These are phyloP conservation scores for Sebastes trivittatus DNA, from an alignment of 2,797 vertebrate species.

Conservation along the genomic window DNA sequence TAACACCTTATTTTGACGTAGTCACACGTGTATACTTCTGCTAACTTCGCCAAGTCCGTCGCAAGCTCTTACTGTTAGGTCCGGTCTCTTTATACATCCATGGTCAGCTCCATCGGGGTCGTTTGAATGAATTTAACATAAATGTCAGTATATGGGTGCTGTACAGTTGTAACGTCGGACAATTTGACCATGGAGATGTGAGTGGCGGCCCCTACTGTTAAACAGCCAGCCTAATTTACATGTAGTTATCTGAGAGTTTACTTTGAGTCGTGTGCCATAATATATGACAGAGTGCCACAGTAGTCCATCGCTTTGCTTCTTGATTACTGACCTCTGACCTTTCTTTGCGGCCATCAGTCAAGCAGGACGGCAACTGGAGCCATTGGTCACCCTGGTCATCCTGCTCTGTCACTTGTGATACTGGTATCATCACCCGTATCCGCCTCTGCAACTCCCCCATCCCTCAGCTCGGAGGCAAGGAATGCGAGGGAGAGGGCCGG, in stretches of 20 bases:
- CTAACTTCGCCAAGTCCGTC: no score
- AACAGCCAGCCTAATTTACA: not conserved
- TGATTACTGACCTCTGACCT: conserved; percentile 49
- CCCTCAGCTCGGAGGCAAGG: conserved; percentile 93
- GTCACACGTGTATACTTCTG: no score
- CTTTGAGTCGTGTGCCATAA: not conserved
- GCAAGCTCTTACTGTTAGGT: no score
- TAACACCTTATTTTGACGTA: no score
- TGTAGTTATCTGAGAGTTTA: not conserved
- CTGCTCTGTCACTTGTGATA: conserved; percentile 94
- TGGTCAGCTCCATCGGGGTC: fast-evolving
- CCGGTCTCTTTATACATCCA: no score
- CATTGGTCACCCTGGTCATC: conserved; percentile 99
- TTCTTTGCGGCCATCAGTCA: conserved; percentile 79
- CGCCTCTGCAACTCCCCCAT: conserved; percentile 98
- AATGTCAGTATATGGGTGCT: no score
- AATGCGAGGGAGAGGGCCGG: conserved; percentile 91
- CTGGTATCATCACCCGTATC: conserved; percentile 94
- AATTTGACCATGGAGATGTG: no score
- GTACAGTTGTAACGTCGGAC: no score
- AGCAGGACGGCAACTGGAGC: conserved; percentile 98
- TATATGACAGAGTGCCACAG: not conserved
- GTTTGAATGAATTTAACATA: no score
- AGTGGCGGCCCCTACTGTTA: not conserved
- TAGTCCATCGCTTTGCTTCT: not conserved